Base-by-base conservation (phyloP, 2,888 invertebrate genomes). In the Phoenoteleia sp. region DNA sequence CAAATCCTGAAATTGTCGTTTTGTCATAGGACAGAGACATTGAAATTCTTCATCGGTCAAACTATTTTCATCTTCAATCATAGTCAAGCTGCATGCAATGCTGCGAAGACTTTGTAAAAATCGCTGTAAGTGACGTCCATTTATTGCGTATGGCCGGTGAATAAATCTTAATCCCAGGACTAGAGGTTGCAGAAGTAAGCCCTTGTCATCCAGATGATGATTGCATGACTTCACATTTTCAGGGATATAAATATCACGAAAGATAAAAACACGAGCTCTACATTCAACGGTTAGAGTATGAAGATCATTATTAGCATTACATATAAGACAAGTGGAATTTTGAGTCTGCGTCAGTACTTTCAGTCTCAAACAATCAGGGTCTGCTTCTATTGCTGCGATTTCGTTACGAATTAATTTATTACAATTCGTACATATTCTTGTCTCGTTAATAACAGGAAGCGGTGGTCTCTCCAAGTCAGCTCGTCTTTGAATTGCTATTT, bases 1-100 rank as follows among this genome's bases (percentile, higher is more conserved):
- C 1, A 82, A 27, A 3, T 80, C 75, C 11, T 80, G 23, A n/a
- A 85, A 82, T 19, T 83, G 62, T 11, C 60, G 19, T 29, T 54
- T 67, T 21, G 23, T 77, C 17, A 77, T 33, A 6, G 77, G 60
- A 29, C 66, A 56, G 13, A 83, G 29, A 25, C 39, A 77, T 15
- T 54, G 21, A 45, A 82, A 77, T 7, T 77, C 64, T 2, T 77
- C 33, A 47, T 72, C 64, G 13, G 56, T 19, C 27, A 77, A 54
- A 21, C 17, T 39, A 5, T 66, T 49, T 1, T n/a, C 13, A 42
- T 66, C 23, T 25, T 39, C 13, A 1, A 64, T n/a, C 25, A 45
- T 64, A 4, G 64, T 45, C 17, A 19, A 17, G 3, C 13, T 21
- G 27, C 0, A 6, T 23, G 58, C 39, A 19, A 19, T 36, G 42